Evolutionary conservation across 2,888 invertebrate species (phyloP), one percentile per base, ranked within the genome.

Genomic region (Scrobipalpa atriplicella): DNA sequence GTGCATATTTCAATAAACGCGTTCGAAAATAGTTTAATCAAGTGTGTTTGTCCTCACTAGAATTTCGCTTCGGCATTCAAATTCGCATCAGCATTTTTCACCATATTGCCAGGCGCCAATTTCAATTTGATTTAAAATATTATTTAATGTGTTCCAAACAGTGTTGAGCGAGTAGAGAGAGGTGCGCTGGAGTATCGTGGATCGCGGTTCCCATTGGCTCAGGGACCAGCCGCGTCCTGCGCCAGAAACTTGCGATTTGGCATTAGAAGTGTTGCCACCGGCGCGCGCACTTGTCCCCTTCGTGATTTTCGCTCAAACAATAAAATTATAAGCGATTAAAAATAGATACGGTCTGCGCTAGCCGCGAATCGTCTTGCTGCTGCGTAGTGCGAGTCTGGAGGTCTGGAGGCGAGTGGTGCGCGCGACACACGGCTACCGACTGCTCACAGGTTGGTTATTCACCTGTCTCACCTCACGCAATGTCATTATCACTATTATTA

Each of bases 321-420:
- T 92, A 90, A 92, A 91, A 90, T 92, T 91, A 91, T 92, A 91
- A 87, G 86, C 89, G 84, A 80, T 81, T 90, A 89, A 85, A 91
- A 90, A 91, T 91, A 91, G 86, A 80, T 70, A 78, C 78, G 77
- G 75, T 79, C 39, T 76, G 82, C 80, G 80, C 74, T 73, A 79
- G 78, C 77, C 74, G 72, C 77, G 82, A 68, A 76, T 73, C 79
- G 78, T 73, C 72, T 77, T 75, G 74, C 73, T 78, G 74, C 79
- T 72, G 73, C 75, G 79, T 84, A 83, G 86, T 84, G 82, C 80
- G 78, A 75, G 80, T 82, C 81, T 84, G 87, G 89, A 88, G 85
- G 82, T 79, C 84, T 84, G 85, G 83, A 89, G 77, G 84, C 91
- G 90, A 86, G 89, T 81, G 86, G 82, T 80, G 86, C 87, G 87